Conservation (phyloP, 2,888 invertebrate species). For the Gastracanthus pulcherrimus region DNA sequence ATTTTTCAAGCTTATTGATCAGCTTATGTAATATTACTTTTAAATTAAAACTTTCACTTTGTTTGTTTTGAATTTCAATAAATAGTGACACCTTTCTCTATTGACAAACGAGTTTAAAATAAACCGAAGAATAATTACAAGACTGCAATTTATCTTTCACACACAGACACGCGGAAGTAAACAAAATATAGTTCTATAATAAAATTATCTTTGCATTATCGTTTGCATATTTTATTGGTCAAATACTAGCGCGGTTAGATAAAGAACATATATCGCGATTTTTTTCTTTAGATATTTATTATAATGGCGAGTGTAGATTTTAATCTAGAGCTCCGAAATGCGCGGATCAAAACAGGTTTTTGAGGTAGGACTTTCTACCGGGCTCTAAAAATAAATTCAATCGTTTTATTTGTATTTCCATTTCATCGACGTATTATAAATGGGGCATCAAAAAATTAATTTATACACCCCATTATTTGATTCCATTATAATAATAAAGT, state of each 20-base stretch:
- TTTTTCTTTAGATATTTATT: neutral
- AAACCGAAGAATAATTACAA: neutral
- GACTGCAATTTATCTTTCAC: neutral
- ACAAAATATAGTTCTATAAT: neutral
- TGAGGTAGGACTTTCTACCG: constrained; percentile 12
- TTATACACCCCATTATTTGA: neutral
- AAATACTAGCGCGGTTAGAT: neutral
- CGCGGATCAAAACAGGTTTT: neutral
- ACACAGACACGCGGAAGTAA: neutral
- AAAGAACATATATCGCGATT: neutral
- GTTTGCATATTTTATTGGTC: neutral
- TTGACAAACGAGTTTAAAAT: neutral
- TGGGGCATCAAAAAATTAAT: neutral
- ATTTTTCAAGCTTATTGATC: neutral
- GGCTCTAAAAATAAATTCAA: neutral
- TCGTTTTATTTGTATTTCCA: neutral
- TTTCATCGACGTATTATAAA: neutral
- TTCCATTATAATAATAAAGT: no score
- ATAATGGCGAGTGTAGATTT: neutral
- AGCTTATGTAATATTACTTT: neutral
- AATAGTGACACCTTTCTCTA: neutral
- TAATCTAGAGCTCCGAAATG: constrained; percentile 8
- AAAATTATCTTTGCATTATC: neutral
- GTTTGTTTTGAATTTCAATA: neutral
- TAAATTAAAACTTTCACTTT: neutral